Conservation (phyloP, 2,113 vertebrate species). For the Arenaria interpres region DNA sequence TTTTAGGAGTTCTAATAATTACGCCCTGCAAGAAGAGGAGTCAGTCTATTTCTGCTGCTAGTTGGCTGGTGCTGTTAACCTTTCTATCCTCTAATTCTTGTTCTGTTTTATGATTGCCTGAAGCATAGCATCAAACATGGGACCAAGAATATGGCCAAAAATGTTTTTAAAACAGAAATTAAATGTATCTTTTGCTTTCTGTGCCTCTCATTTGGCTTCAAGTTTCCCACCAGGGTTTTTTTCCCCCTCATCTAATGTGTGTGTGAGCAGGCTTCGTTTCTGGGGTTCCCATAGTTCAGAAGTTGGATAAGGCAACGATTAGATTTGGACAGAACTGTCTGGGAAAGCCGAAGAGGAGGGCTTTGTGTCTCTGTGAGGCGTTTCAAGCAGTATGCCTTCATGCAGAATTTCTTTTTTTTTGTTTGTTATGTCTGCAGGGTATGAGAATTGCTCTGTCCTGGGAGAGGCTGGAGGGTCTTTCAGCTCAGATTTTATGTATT, state of each 20-base stretch:
- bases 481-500: background rate
- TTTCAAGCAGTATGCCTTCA: background rate
- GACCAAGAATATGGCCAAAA: background rate
- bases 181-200: background rate
- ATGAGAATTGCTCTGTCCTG: background rate
- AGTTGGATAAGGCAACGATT: background rate
- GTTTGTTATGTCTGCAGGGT: background rate
- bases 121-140: background rate
- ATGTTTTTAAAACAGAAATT: background rate
- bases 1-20: slow-evolving; percentile 38
- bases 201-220: background rate
- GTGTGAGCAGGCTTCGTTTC: background rate
- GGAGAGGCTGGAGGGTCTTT: background rate
- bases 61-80: background rate
- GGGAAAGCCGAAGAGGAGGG: background rate
- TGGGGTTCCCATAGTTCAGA: background rate
- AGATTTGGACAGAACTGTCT: background rate
- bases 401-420: background rate
- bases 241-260: background rate
- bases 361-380: background rate
- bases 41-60: slow-evolving; percentile 9
- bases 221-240: background rate
- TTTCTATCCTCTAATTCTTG: background rate
- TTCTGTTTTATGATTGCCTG: background rate
- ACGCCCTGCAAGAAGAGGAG: background rate